A percentile compares a stretch with the other conserved stretches of the same genome.
Conservation (phyloP, 2,113 vertebrate genomes). For the Barnardius zonarius region DNA sequence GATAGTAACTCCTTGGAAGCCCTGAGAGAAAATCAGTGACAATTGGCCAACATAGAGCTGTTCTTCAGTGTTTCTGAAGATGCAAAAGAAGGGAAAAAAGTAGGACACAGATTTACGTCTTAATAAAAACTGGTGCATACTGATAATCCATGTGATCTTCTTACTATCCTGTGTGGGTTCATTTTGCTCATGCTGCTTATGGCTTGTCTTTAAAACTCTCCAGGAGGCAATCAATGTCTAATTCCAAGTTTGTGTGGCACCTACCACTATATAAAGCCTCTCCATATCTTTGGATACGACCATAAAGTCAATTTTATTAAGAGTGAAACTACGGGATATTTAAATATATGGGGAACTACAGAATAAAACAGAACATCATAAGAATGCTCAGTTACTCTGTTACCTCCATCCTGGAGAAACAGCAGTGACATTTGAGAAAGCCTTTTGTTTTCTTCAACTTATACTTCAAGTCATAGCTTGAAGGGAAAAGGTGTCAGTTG, state of each 20-base stretch:
- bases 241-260: neutral
- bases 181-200: neutral
- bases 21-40: neutral
- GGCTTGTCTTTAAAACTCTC: neutral
- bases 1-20: neutral
- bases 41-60: neutral
- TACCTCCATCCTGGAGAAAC: neutral
- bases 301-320: neutral
- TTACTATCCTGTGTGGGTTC: fast-evolving
- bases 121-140: neutral
- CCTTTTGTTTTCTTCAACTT: neutral
- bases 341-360: neutral
- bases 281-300: neutral
- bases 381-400: neutral
- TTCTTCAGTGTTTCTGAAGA: neutral
- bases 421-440: neutral
- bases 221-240: neutral
- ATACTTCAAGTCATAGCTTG: neutral
- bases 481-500: neutral
- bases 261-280: neutral
- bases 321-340: neutral
- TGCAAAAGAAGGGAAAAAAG: neutral
- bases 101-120: neutral
- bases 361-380: neutral
- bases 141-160: neutral